Evolutionary conservation across 2,113 vertebrate species (phyloP).

Genomic region (Platanista minor): DNA sequence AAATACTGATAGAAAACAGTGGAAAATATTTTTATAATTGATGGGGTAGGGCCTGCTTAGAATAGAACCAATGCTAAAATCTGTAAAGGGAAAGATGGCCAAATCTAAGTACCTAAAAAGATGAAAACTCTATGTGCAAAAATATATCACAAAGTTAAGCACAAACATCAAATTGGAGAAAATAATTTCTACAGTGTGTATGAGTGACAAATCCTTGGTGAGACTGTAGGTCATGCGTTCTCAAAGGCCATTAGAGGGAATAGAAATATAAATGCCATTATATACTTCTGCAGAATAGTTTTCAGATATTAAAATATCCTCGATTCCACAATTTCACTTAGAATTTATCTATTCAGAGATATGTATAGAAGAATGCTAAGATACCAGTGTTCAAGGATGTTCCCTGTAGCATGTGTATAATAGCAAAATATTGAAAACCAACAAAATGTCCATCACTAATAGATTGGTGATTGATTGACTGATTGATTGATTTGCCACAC

Average conservation of each 20-base stretch:
- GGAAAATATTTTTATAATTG: background rate
- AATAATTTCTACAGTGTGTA: background rate
- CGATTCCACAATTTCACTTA: background rate
- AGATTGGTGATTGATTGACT: too few species aligned
- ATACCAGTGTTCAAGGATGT: background rate
- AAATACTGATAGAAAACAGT: background rate
- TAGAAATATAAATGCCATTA: background rate
- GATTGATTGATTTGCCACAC: too few species aligned
- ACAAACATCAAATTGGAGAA: background rate
- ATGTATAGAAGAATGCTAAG: background rate
- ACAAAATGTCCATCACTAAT: background rate
- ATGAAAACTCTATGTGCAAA: background rate
- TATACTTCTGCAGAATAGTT: background rate
- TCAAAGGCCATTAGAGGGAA: background rate
- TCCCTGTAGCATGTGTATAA: background rate
- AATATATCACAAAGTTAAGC: background rate
- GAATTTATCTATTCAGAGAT: background rate
- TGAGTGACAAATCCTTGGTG: background rate
- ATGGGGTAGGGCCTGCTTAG: background rate
- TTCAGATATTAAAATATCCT: background rate
- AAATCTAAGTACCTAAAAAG: background rate
- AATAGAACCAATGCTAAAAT: background rate
- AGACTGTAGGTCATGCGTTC: background rate
- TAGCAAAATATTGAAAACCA: background rate
- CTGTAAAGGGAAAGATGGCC: background rate